Evolutionary conservation across 2,113 vertebrate genomes (phyloP), one percentile per base, ranked within the genome.

Genomic region (Todiramphus saurophagus): DNA sequence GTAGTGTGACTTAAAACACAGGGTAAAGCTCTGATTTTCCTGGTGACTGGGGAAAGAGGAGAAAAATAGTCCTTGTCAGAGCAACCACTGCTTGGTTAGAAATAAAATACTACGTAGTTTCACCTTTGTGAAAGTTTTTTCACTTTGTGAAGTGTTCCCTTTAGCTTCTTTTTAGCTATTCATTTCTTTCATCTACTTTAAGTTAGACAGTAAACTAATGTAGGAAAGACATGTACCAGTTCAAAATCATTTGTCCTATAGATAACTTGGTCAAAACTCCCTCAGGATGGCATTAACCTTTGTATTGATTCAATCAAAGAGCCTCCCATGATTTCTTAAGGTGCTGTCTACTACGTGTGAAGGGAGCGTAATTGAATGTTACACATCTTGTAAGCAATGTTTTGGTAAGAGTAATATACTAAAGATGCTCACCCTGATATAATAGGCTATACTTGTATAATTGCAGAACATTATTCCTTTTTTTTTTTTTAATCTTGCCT

Each of bases 251-350:
- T 96, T 87, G 78, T 93, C 70, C 79, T 66, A 13, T 39, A 35
- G 94, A 35, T 89, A 96, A 90, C 11, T 7, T 56, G 89, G 83
- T 87, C 84, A 35, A 17, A 90, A 50, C 53, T 94, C 95, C 89
- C 82, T 53, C 62, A 83, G 94, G 92, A 58, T 58, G 69, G 70
- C 67, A 76, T 94, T 97, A 95, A 90, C 94, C 88, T 96, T 90
- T 88, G 35, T 50, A 87, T 64, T 55, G 92, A 90, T 93, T 80
- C 88, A 74, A 16, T 59, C 77, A 41, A 48, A 78, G 72, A 91
- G 35, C 59, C 66, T 70, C 39, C 13, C 1, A 0, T 15, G 56
- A 37, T 83, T 93, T 75, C 69, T 90, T 16, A 18, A 27, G 63
- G 67, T 73, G 60, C 43, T 12, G 3, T 48, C 23, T 31, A 50